Conservation (phyloP, 2,888 invertebrate species). For the Tineola bisselliella region DNA sequence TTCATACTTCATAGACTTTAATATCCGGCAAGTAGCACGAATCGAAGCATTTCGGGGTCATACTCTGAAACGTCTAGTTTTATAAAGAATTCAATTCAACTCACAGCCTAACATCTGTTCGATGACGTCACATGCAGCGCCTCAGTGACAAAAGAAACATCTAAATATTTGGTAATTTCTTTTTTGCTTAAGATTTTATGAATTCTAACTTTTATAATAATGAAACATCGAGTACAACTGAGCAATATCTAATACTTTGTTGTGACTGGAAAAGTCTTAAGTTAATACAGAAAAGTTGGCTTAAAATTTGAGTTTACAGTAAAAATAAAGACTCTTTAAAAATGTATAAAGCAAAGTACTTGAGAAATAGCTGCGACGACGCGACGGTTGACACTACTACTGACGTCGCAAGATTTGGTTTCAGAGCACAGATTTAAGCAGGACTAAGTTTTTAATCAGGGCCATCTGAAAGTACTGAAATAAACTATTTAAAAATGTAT, state of each 20-base stretch:
- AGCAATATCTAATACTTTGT: too few relatives aligned
- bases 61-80: background rate
- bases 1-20: background rate
- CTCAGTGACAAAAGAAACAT: background rate
- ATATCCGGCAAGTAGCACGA: conserved; percentile 3
- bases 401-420: background rate
- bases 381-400: too few relatives aligned
- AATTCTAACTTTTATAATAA: background rate
- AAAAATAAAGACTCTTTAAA: background rate
- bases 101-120: background rate
- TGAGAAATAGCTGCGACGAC: background rate
- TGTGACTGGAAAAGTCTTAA: too few relatives aligned
- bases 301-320: background rate
- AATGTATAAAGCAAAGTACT: background rate
- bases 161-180: background rate
- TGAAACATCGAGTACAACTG: too few relatives aligned
- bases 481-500: background rate
- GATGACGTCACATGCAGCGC: background rate
- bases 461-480: background rate
- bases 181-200: background rate
- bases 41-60: background rate
- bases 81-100: background rate
- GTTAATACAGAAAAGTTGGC: background rate
- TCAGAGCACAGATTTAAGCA: background rate
- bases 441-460: background rate